phyloP scores from a whole-genome alignment of 2,797 vertebrate genomes.

The Lagorchestes hirsutus region DNA sequence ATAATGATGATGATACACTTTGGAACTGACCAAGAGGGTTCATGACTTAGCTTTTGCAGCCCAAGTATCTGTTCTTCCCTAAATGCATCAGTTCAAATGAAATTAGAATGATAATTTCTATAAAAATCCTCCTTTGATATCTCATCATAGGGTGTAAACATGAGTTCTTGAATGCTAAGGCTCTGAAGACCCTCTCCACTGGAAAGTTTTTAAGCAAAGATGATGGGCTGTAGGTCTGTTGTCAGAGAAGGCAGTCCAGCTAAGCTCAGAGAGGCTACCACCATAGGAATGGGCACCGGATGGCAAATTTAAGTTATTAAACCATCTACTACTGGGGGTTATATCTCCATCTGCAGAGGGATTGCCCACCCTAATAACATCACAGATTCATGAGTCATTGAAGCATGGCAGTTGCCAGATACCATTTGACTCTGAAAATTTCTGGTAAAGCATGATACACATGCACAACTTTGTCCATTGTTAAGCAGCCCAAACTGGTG shows the following conservation, averaged over 20 bases:
- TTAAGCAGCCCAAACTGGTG: neutral
- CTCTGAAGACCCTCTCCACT: neutral
- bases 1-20: neutral
- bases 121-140: neutral
- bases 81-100: neutral
- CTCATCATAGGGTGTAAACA: neutral
- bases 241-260: neutral
- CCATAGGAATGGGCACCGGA: neutral
- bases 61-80: neutral
- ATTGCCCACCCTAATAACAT: neutral
- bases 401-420: neutral
- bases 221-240: neutral
- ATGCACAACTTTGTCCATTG: neutral
- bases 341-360: neutral
- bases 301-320: no score
- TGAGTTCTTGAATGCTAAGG: neutral
- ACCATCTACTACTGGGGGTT: neutral
- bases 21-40: neutral
- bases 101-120: neutral
- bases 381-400: neutral
- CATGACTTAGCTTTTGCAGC: neutral
- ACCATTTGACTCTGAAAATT: no score
- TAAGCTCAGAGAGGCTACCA: neutral
- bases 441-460: neutral
- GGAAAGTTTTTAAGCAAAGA: neutral